These are phyloP conservation scores for Labia minor DNA, from an alignment of 2,888 invertebrate genomes.

Conservation along the genomic window DNA sequence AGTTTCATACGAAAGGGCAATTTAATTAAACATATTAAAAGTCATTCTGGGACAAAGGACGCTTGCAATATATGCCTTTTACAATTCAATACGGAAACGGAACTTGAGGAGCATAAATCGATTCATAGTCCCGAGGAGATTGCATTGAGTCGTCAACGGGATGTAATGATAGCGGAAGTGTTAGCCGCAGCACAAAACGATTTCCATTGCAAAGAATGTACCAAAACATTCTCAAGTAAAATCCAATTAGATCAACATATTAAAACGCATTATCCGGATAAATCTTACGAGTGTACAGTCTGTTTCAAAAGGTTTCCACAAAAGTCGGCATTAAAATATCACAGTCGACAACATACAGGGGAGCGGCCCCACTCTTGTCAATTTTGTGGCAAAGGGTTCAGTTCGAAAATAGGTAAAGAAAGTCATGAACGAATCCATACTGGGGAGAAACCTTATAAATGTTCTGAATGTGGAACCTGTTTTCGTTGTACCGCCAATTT, in stretches of 20 bases:
- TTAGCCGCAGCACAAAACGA: not conserved
- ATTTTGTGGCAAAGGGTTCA: slow-evolving; percentile 20
- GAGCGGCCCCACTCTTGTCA: slow-evolving; percentile 19
- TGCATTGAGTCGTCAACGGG: not conserved
- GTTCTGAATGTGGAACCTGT: slow-evolving; percentile 18
- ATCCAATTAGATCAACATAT: slow-evolving; percentile 14
- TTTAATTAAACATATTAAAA: slow-evolving; percentile 16
- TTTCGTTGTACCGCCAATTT: slow-evolving; percentile 18
- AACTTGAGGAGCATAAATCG: slow-evolving; percentile 9
- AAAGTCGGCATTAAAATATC: slow-evolving; percentile 17
- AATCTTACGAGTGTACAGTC: slow-evolving; percentile 15
- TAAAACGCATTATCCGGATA: slow-evolving; percentile 15
- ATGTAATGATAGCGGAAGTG: not conserved
- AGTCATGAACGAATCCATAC: slow-evolving; percentile 19
- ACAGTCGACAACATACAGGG: slow-evolving; percentile 18
- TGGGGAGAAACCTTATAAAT: slow-evolving; percentile 17
- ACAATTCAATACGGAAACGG: slow-evolving; percentile 14
- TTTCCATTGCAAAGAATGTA: slow-evolving; percentile 15
- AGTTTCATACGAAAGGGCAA: slow-evolving; percentile 16
- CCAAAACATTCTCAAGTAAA: slow-evolving; percentile 14
- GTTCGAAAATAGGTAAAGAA: slow-evolving; percentile 19
- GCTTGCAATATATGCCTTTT: slow-evolving; percentile 14
- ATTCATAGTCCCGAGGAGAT: slow-evolving; percentile 15
- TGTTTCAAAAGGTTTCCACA: slow-evolving; percentile 18
- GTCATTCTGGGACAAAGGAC: not conserved